phyloP scores from a whole-genome alignment of 2,797 vertebrate genomes.

The Benthosema pterotum region DNA sequence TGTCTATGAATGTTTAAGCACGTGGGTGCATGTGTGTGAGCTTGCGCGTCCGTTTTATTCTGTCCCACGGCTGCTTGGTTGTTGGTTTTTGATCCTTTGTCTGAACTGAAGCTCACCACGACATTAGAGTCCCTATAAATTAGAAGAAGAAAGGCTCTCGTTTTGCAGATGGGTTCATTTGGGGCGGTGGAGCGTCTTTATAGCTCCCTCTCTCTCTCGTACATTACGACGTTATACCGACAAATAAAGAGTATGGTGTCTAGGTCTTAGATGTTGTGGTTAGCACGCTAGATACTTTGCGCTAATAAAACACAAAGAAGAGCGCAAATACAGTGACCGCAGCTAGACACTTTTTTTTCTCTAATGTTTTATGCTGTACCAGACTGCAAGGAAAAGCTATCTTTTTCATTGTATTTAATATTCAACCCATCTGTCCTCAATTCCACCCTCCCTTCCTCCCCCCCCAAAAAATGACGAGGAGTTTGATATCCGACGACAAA shows the following conservation, averaged over 20 bases:
- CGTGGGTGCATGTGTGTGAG: conserved; percentile 21
- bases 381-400: conserved; percentile 64
- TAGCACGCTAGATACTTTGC: conserved; percentile 66
- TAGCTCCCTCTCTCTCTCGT: conserved; percentile 68
- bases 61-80: conserved; percentile 41
- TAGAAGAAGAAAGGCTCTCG: conserved; percentile 74
- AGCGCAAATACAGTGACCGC: conserved; percentile 58
- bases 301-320: conserved; percentile 67
- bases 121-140: conserved; percentile 75
- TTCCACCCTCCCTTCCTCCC: conserved; percentile 22
- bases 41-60: conserved; percentile 43
- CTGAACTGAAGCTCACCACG: conserved; percentile 66
- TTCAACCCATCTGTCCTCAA: conserved; percentile 75
- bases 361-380: conserved; percentile 56
- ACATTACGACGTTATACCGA: conserved; percentile 57
- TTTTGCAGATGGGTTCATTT: conserved; percentile 56
- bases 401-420: conserved; percentile 65
- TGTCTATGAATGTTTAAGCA: conserved; percentile 1
- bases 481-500: conserved; percentile 74
- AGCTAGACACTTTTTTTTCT: conserved; percentile 68
- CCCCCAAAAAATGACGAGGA: conserved; percentile 62
- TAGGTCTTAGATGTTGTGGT: conserved; percentile 69
- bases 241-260: conserved; percentile 59
- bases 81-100: conserved; percentile 70
- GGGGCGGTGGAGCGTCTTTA: conserved; percentile 69